These are phyloP conservation scores for Tychaedon coryphoeus DNA, from an alignment of 2,113 vertebrate genomes.

Conservation along the genomic window DNA sequence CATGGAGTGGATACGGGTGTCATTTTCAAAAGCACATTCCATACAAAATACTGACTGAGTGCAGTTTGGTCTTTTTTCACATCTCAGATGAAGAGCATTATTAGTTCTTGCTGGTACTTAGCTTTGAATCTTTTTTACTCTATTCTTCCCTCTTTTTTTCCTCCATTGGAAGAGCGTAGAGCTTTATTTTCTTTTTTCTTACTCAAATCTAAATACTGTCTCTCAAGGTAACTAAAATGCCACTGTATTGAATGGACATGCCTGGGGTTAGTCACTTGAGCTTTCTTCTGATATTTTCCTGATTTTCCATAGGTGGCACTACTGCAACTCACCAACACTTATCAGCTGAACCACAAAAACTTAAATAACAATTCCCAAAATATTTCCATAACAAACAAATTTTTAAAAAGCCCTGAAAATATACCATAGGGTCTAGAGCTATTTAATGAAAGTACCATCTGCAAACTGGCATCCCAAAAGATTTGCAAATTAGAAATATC, in stretches of 20 bases:
- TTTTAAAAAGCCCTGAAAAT: neutral
- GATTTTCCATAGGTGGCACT: neutral
- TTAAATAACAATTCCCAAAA: neutral
- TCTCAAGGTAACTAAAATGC: neutral
- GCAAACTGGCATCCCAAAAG: neutral
- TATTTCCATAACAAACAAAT: neutral
- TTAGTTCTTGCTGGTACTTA: neutral
- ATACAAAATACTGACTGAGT: neutral
- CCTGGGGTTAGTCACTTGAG: neutral
- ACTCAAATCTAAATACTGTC: neutral
- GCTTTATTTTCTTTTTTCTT: neutral
- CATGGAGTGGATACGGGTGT: neutral
- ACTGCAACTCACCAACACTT: neutral
- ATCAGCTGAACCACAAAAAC: neutral
- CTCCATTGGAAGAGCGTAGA: neutral
- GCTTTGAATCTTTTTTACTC: neutral
- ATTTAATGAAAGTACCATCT: neutral
- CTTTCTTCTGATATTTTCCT: neutral
- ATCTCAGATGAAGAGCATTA: neutral
- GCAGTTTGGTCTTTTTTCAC: neutral
- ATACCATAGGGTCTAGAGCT: neutral
- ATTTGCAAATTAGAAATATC: neutral
- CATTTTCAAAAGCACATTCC: neutral
- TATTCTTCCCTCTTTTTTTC: accelerated
- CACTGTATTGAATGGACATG: neutral